Base-by-base conservation (phyloP, 2,888 invertebrate species). In the Heliconius aoede region DNA sequence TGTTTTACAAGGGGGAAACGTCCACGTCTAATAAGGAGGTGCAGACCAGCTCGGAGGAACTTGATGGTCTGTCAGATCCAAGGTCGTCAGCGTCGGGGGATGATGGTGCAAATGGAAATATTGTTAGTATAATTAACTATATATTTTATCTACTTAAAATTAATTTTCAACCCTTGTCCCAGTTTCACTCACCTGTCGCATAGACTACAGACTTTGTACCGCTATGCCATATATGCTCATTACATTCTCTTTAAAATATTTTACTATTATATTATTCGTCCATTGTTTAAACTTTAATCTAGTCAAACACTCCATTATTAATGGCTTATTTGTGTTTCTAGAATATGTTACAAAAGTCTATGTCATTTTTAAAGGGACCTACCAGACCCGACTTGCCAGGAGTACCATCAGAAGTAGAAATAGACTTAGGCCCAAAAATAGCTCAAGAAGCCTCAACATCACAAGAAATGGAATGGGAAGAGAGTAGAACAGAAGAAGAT, bases 381-480 rank as follows among this genome's bases (percentile, higher is more conserved):
- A 64, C 65, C 5, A 62, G 55, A 72, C 26, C 36, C 15, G 80
- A 67, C 64, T 74, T 61, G 21, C 24, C 81, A 55, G 30, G 80
- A 40, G 24, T 81, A 24, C 78, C 80, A 21, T 78, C 82, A 5
- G 81, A 81, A 51, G 81, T 81, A 62, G 82, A 82, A 74, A 76
- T 81, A 36, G 79, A 81, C n/a, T 74, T 79, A 46, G 74, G 74
- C 13, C 11, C 64, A 55, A 76, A 78, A 62, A 55, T 71, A 62
- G 58, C 68, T 1, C 74, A 67, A 30, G 71, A 76, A 26, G 75
- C 74, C 7, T 62, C 72, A 46, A 61, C 76, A 4, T 76, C 78
- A 1, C 51, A 68, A 5, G 73, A 73, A 21, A 78, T 79, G 79
- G 79, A 77, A 18, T 81, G 80, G 81, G 80, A 79, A 24, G 80